Base-by-base conservation (phyloP, 2,797 vertebrate genomes). In the Hipposideros larvatus region DNA sequence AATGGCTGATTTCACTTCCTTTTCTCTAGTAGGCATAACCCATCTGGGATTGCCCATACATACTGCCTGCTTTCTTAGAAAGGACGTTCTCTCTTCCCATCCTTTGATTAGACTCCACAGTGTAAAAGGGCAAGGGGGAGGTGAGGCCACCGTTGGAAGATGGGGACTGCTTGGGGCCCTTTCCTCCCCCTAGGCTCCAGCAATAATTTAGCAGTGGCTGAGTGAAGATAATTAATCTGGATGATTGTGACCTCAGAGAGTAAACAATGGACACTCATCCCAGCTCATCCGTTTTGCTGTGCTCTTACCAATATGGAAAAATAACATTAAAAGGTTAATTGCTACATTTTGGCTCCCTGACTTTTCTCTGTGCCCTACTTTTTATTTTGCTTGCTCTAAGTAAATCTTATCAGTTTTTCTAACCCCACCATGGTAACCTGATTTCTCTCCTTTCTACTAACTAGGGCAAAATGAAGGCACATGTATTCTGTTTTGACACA, bases 211-310 rank as follows among this genome's bases (percentile, higher is more conserved):
- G 34, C 70, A 55, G 37, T 9, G 11, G 19, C 65, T 51, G 41
- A 84, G 11, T 68, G 16, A 77, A n/a, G 70, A 66, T 75, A 61
- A 77, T 26, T 46, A 43, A 73, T 51, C 28, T 31, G 37, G 43
- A 51, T 91, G 80, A 59, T 3, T 46, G 34, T 77, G 71, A 74
- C 71, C 37, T 85, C 90, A 91, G 71, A 92, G 37, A 92, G 75
- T 37, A 86, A 77, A n/a, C n/a, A 65, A 11, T 26, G 26, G 37
- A 59, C 16, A 22, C 11, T 92, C 82, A 78, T 37, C 41, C 22
- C 61, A 88, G 46, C 88, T 82, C 57, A 41, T 55, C 28, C 19
- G 46, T 43, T 80, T 87, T 51, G 14, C 37, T 74, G 43, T 43
- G 63, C 8, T 43, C 51, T 89, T 66, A 90, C 37, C 24, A 18